Conservation (phyloP, 2,888 invertebrate genomes). For the Eledona agricola region DNA sequence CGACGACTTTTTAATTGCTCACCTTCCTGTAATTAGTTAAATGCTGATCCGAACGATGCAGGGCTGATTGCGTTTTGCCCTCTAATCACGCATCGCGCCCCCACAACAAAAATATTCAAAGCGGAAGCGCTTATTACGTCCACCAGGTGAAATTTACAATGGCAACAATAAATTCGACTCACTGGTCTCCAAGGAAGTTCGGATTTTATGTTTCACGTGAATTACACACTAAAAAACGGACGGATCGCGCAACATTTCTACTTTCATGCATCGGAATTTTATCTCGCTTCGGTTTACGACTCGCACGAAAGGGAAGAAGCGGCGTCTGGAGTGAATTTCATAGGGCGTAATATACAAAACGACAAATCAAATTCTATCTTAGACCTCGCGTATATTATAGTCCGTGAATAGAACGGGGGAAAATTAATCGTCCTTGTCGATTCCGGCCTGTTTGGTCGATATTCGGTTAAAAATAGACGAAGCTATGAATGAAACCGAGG, state of each 20-base stretch:
- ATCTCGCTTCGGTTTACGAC: slow-evolving; percentile 1
- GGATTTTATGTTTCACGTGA: background rate
- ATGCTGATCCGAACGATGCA: too few relatives aligned
- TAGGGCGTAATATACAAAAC: too few relatives aligned
- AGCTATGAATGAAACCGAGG: too few relatives aligned
- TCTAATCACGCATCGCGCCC: background rate
- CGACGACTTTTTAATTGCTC: slow-evolving; percentile 12
- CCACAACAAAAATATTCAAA: slow-evolving; percentile 9
- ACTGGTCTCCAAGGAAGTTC: background rate
- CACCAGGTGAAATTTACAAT: slow-evolving; percentile 2
- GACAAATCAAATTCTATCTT: too few relatives aligned
- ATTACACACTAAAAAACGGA: slow-evolving; percentile 1
- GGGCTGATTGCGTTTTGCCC: too few relatives aligned
- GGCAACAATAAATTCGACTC: slow-evolving; percentile 8
- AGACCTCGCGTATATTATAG: too few relatives aligned
- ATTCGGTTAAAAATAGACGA: too few relatives aligned
- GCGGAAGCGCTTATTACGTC: slow-evolving; percentile 18
- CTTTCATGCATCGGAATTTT: slow-evolving; percentile 6
- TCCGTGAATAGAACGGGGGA: too few relatives aligned
- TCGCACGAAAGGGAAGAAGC: background rate
- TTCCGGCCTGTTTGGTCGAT: too few relatives aligned
- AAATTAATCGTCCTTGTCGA: too few relatives aligned
- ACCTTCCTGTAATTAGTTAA: slow-evolving; percentile 24
- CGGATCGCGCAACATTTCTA: background rate
- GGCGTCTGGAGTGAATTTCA: too few relatives aligned